phyloP scores from a whole-genome alignment of 2,113 vertebrate genomes.

The Caracal caracal region DNA sequence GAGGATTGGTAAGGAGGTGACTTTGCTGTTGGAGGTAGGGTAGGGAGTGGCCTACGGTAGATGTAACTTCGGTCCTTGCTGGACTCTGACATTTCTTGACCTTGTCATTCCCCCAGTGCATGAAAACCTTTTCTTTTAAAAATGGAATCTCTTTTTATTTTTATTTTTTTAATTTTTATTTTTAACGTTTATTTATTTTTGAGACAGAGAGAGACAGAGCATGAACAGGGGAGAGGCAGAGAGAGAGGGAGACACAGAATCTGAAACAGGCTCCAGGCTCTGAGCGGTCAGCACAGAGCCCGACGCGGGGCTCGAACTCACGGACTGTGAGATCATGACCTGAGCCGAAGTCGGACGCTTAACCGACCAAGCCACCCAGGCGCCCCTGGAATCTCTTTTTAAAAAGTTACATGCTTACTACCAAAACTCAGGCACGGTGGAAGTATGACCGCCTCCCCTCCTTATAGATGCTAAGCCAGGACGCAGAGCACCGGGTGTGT shows the following conservation, averaged over 20 bases:
- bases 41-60: neutral
- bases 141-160: neutral
- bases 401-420: neutral
- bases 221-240: too few relatives aligned
- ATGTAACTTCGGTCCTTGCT: neutral
- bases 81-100: neutral
- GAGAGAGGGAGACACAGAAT: too few relatives aligned
- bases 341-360: too few relatives aligned
- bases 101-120: neutral
- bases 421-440: neutral
- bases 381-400: too few relatives aligned
- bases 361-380: too few relatives aligned
- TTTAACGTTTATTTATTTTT: too few relatives aligned
- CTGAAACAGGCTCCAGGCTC: too few relatives aligned
- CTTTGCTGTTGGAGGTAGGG: neutral
- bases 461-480: neutral
- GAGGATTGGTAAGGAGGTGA: neutral
- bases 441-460: neutral
- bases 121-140: neutral
- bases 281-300: too few relatives aligned
- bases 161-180: too few relatives aligned
- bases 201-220: too few relatives aligned
- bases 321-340: too few relatives aligned
- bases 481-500: neutral
- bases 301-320: too few relatives aligned